These are phyloP conservation scores for Beris chalybata DNA, from an alignment of 2,888 invertebrate genomes.

Conservation along the genomic window DNA sequence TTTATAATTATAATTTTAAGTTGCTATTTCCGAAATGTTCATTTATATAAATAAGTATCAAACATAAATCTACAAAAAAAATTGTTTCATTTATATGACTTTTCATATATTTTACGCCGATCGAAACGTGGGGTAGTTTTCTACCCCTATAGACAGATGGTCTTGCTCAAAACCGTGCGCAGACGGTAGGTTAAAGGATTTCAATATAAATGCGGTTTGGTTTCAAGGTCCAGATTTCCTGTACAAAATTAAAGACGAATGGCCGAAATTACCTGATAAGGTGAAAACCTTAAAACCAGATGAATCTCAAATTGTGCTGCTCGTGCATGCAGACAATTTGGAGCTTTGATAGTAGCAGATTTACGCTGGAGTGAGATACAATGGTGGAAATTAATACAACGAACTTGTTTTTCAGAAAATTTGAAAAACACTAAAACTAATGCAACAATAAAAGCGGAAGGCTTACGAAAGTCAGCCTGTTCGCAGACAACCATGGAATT, in stretches of 20 bases:
- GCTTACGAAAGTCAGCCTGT: neutral
- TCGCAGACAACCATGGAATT: neutral
- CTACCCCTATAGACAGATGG: too few species aligned
- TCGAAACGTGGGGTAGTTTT: too few species aligned
- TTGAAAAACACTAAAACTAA: neutral
- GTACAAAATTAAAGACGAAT: neutral
- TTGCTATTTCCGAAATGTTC: too few species aligned
- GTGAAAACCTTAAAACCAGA: neutral
- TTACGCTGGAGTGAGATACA: neutral
- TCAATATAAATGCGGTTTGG: neutral
- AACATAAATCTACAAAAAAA: too few species aligned
- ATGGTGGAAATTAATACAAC: neutral
- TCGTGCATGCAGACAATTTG: neutral
- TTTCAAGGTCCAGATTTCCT: neutral
- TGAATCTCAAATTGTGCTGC: too few species aligned
- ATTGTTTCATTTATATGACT: too few species aligned
- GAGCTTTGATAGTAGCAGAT: neutral
- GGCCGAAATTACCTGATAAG: conserved; percentile 1
- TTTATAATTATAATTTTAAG: too few species aligned
- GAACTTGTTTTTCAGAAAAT: neutral
- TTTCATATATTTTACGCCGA: too few species aligned
- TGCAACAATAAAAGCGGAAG: neutral
- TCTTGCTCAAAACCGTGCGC: too few species aligned
- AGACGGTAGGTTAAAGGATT: too few species aligned
- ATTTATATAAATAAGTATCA: too few species aligned